Conservation (phyloP, 1,140 invertebrate species). For the Dinoponera quadriceps region DNA sequence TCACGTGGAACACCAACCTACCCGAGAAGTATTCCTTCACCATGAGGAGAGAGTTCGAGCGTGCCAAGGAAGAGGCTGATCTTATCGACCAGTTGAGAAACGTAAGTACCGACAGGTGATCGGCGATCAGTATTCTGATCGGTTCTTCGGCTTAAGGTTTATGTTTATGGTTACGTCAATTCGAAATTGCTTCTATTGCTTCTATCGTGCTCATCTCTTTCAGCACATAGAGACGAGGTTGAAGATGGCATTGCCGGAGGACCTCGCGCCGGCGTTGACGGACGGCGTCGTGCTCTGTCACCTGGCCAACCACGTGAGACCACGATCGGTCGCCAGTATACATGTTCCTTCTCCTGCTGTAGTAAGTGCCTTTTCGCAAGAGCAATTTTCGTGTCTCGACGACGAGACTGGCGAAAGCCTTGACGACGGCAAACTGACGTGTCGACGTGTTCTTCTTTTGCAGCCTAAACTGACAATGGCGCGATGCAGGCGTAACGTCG, state of each 20-base stretch:
- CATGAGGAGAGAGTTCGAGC: conserved; percentile 95
- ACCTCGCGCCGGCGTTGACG: conserved; percentile 93
- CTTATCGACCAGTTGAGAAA: conserved; percentile 93
- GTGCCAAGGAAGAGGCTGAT: conserved; percentile 95
- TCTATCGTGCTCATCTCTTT: conserved; percentile 6
- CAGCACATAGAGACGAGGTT: conserved; percentile 96
- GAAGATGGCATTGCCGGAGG: conserved; percentile 95
- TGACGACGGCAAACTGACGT: not conserved
- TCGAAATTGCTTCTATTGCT: too few relatives aligned
- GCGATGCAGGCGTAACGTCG: conserved; percentile 96
- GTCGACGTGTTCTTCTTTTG: conserved; percentile 76
- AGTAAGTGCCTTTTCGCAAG: conserved; percentile 87
- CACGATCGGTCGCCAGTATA: conserved; percentile 95
- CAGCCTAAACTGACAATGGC: conserved; percentile 97
- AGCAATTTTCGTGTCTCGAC: not conserved
- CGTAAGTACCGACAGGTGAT: conserved; percentile 87
- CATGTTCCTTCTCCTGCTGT: conserved; percentile 97
- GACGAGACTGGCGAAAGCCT: too few relatives aligned
- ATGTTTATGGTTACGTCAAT: too few relatives aligned
- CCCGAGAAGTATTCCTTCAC: conserved; percentile 95
- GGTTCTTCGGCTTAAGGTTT: too few relatives aligned
- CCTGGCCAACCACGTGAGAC: conserved; percentile 95
- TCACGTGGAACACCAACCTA: conserved; percentile 90
- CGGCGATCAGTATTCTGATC: not conserved
- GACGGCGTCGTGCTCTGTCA: conserved; percentile 98